Evolutionary conservation across 2,797 vertebrate species (phyloP).

Genomic region (Alcedo atthis): DNA sequence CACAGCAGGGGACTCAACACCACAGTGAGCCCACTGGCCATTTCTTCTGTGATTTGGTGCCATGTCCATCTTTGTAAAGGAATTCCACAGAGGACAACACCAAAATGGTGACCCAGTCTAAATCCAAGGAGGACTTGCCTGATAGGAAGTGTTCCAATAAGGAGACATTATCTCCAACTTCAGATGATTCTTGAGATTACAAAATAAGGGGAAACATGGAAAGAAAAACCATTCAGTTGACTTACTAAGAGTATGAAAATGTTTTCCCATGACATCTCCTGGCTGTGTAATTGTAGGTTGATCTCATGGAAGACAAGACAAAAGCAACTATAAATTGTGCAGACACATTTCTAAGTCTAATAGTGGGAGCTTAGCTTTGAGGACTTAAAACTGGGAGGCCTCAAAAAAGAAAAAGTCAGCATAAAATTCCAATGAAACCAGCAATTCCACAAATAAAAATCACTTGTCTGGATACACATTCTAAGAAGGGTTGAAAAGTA

Average conservation of each 20-base stretch:
- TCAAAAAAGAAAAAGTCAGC: background rate
- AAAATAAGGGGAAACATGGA: background rate
- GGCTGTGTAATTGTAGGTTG: background rate
- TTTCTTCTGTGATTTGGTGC: background rate
- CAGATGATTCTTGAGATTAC: conserved; percentile 25
- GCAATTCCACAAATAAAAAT: background rate
- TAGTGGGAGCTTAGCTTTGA: background rate
- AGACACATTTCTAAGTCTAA: background rate
- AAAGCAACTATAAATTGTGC: background rate
- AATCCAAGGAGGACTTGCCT: conserved; percentile 22
- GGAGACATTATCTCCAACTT: conserved; percentile 37
- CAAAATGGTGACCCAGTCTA: background rate
- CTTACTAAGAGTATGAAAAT: background rate
- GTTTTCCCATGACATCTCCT: conserved; percentile 2
- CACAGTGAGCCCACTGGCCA: background rate
- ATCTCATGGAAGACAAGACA: background rate
- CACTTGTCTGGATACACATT: background rate
- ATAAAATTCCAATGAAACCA: fast-evolving
- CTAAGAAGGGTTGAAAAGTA: fast-evolving
- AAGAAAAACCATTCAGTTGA: background rate
- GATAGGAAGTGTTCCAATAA: conserved; percentile 39
- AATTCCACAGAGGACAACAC: background rate
- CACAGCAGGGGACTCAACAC: background rate
- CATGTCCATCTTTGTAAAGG: background rate
- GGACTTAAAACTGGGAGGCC: background rate